Evolutionary conservation across 92 coral and sea anemone genomes (phyloP).

Genomic region (Micromussa lordhowensis): DNA sequence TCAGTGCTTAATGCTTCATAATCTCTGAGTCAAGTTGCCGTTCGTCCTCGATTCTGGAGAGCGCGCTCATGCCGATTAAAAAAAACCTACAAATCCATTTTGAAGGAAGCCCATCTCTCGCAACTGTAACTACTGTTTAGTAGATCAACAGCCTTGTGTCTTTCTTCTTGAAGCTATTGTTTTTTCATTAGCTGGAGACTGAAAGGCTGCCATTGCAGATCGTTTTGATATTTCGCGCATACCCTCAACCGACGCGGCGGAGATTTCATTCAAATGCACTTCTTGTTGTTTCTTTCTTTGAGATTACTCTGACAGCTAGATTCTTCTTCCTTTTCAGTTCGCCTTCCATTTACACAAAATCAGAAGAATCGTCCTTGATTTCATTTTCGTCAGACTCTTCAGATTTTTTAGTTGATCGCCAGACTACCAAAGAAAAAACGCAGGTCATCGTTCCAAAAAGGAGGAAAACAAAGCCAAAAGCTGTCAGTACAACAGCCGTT

Average conservation of each 20-base stretch:
- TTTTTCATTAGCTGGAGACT: not conserved
- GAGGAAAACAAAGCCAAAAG: slow-evolving; percentile 36
- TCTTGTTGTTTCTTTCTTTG: not conserved
- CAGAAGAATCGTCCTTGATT: not conserved
- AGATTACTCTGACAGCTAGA: not conserved
- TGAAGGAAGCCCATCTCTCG: not conserved
- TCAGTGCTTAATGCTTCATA: too few relatives aligned
- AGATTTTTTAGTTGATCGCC: slow-evolving; percentile 4
- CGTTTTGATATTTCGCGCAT: not conserved
- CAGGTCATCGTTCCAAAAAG: slow-evolving; percentile 32
- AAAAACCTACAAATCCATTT: not conserved
- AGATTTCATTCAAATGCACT: not conserved
- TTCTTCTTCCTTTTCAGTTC: not conserved
- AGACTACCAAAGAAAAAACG: slow-evolving; percentile 8
- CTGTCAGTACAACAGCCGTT: slow-evolving; percentile 16
- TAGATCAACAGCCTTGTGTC: not conserved
- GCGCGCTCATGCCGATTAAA: not conserved
- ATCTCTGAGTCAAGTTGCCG: too few relatives aligned
- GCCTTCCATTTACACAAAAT: slow-evolving; percentile 8
- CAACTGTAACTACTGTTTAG: not conserved
- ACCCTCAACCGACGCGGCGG: not conserved
- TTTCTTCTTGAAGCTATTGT: not conserved
- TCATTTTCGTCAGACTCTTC: not conserved
- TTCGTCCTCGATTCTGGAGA: too few relatives aligned
- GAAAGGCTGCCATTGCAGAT: not conserved